A percentile compares a stretch with the other conserved stretches of the same genome.
phyloP scores from a whole-genome alignment of 2,113 vertebrate genomes.

The Prinia subflava region DNA sequence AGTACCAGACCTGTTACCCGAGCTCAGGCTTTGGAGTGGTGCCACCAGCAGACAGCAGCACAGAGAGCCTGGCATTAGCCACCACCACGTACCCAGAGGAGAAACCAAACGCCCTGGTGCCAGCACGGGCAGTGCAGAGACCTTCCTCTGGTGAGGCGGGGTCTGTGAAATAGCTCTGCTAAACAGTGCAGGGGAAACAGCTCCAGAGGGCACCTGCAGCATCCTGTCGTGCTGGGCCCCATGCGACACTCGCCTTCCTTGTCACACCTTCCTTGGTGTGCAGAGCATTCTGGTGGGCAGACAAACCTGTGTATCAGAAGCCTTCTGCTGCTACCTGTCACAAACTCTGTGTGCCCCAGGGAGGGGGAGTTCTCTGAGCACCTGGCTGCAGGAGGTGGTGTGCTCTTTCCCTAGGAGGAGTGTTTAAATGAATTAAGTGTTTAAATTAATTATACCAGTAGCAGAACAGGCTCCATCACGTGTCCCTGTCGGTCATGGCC shows the following conservation, averaged over 20 bases:
- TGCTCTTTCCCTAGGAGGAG: neutral
- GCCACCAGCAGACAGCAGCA: slow-evolving; percentile 68
- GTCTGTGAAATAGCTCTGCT: neutral
- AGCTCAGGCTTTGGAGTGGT: slow-evolving; percentile 83
- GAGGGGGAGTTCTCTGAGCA: neutral
- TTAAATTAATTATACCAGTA: too few relatives aligned
- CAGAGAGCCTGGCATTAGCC: slow-evolving; percentile 63
- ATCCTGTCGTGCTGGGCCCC: neutral
- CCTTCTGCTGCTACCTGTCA: fast-evolving
- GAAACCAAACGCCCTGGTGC: slow-evolving; percentile 74
- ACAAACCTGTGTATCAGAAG: fast-evolving
- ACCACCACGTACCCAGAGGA: slow-evolving; percentile 74
- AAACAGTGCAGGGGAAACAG: neutral
- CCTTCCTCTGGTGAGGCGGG: slow-evolving; percentile 64
- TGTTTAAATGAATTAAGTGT: neutral
- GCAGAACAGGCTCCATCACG: neutral
- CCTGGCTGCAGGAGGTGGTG: neutral
- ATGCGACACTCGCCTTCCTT: neutral
- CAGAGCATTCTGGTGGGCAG: neutral
- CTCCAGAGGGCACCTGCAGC: neutral
- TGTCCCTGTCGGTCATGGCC: neutral
- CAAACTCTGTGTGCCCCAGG: neutral
- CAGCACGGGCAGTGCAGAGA: slow-evolving; percentile 67
- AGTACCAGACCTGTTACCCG: slow-evolving; percentile 89
- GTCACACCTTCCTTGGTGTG: neutral